Evolutionary conservation across 64 coral and sea anemone species (phyloP), one percentile per base, ranked within the genome.

Genomic region (Cladopsammia gracilis): DNA sequence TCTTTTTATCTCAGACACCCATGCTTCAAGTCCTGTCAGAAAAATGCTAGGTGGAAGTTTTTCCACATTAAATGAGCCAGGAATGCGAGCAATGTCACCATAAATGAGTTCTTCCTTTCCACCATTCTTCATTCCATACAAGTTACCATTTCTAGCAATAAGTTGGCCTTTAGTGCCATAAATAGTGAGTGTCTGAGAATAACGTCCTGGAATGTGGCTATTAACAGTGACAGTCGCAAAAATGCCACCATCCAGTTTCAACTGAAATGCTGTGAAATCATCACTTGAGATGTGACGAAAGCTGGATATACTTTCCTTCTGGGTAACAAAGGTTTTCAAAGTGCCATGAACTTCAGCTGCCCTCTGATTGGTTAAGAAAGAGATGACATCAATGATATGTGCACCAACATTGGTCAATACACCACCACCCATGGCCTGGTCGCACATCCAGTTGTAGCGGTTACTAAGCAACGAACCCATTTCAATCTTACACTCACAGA

Each of bases 261-360:
- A 96, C 83, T 99, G 98, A 73, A 99, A 99, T 34, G 94, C 76
- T 25, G 91, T 91, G 53, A 91, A 99, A 76, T 99, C 98, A 86
- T 99, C 98, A 47, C 94, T 90, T 3, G 98, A 96, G 14, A 99
- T 99, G 59, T 99, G 94, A 2, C 98, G 94, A 73, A 99, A 99
- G 19, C 92, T 87, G 24, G 87, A 91, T 20, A 99, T 96, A 16
- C 68, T 93, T 65, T 93, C 78, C 10, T 91, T 99, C 59, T 99
- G 94, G n/a, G 91, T 65, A 24, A 96, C 61, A 67, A 99, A 99
- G 18, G 98, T 99, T 65, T 96, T 99, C 58, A 99, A 58, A 62
- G 92, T 96, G 79, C 98, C 98, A 81, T 99, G 91, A 10, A 99
- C 98, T 88, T 95, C 95, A 15, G 86, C 68, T 60, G 92, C 94